Base-by-base conservation (phyloP, 2,888 invertebrate species). In the Caenorhabditis sinica region DNA sequence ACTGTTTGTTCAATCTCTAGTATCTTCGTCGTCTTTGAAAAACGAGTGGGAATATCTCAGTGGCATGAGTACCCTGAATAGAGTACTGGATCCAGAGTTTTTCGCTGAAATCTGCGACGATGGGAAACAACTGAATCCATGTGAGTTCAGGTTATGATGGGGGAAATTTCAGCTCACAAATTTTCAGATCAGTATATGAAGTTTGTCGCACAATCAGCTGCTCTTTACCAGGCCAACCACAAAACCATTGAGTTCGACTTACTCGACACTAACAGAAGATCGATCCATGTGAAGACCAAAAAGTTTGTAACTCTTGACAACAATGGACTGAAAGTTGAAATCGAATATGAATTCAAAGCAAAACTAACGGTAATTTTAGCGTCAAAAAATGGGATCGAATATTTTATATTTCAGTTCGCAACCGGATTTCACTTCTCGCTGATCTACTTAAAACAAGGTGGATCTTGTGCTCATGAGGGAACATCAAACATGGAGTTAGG, bases 181-280 rank as follows among this genome's bases (percentile, higher is more conserved):
- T n/a, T 61, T 61, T 17, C 63, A 63, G 63, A 43, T 45, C 63
- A 63, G 28, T 63, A 17, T 25, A 23, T 63, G 17, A 63, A 63
- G 17, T 28, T 17, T 9, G 9, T 63, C 6, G 15, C 17, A 25
- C 11, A 43, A 8, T 15, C 25, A 2, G 6, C 63, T 0, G 6
- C 13, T 13, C 43, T 25, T 8, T 61, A 61, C 20, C 36, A 61
- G 11, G n/a, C 13, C 30, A 13, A 5, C 17, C n/a, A 5, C 9
- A 40, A 13, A 4, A 6, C 2, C 23, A 17, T 17, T 2, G 36
- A 2, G 1, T 11, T 0, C 15, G 28, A 15, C 15, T 11, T 43
- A 6, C 17, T 63, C 5, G 23, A 20, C 20, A 49, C 5, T 20
- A 49, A 20, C 23, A 25, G 49, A 20, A 49, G 49, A 49, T n/a